Evolutionary conservation across 2,888 invertebrate genomes (phyloP).

Genomic region (Axea sp.): DNA sequence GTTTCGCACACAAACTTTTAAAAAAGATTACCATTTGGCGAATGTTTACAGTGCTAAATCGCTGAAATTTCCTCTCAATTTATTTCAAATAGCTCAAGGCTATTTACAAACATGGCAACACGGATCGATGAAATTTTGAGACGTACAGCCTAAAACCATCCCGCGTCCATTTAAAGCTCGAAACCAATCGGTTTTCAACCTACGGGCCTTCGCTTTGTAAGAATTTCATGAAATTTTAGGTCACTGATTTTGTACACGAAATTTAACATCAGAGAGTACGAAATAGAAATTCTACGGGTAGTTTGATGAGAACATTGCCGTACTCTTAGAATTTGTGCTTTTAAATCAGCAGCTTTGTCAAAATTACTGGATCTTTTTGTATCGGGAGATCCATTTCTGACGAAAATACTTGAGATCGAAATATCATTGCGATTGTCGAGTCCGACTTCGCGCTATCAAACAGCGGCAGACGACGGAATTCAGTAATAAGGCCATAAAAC

Average conservation of each 20-base stretch:
- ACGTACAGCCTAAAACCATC: not conserved
- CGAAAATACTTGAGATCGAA: conserved; percentile 22
- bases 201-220: conserved; percentile 1
- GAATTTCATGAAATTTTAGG: not conserved
- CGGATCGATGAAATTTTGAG: not conserved
- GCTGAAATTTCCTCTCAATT: conserved; percentile 9
- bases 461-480: conserved; percentile 14
- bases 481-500: conserved; percentile 48
- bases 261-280: not conserved
- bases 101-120: conserved; percentile 4
- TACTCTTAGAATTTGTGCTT: not conserved
- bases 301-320: conserved; percentile 6
- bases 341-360: not conserved
- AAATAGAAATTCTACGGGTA: conserved; percentile 2
- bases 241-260: conserved; percentile 6
- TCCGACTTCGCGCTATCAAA: conserved; percentile 16
- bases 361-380: not conserved
- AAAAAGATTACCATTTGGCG: not conserved
- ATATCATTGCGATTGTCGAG: conserved; percentile 31
- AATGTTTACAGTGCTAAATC: not conserved
- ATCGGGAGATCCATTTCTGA: not conserved
- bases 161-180: conserved; percentile 1
- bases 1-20: not conserved
- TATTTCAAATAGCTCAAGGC: conserved; percentile 1
- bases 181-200: not conserved